These are phyloP conservation scores for Clarias batrachus DNA, from an alignment of 2,113 vertebrate species.

Conservation along the genomic window DNA sequence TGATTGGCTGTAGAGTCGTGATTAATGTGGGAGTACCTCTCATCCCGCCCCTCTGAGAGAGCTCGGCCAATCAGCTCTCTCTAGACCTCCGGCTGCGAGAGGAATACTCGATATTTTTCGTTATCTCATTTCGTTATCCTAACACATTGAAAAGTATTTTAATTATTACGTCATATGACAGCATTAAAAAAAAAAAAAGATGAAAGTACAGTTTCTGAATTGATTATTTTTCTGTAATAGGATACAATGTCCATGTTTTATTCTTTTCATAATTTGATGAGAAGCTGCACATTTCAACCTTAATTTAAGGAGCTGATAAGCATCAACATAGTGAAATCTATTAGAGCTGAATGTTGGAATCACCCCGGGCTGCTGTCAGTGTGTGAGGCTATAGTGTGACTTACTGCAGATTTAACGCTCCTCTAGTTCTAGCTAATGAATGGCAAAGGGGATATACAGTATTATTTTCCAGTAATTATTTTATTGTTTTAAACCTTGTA, in stretches of 20 bases:
- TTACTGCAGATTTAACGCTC: slow-evolving; percentile 1
- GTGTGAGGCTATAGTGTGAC: slow-evolving; percentile 11
- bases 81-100: too few species aligned
- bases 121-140: neutral
- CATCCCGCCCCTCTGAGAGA: too few species aligned
- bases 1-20: too few species aligned
- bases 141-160: neutral
- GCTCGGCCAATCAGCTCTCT: too few species aligned
- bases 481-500: neutral
- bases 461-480: neutral
- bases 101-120: neutral
- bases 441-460: neutral
- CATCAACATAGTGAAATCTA: neutral
- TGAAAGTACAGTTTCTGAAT: neutral
- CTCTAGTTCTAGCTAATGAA: slow-evolving; percentile 4
- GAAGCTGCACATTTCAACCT: neutral
- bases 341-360: slow-evolving; percentile 2
- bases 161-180: neutral
- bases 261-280: neutral
- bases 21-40: too few species aligned
- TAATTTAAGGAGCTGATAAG: neutral
- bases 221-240: neutral
- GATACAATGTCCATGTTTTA: neutral
- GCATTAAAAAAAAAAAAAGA: neutral
- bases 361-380: neutral